phyloP scores from a whole-genome alignment of 2,888 invertebrate genomes.

The Lumbricus terrestris region DNA sequence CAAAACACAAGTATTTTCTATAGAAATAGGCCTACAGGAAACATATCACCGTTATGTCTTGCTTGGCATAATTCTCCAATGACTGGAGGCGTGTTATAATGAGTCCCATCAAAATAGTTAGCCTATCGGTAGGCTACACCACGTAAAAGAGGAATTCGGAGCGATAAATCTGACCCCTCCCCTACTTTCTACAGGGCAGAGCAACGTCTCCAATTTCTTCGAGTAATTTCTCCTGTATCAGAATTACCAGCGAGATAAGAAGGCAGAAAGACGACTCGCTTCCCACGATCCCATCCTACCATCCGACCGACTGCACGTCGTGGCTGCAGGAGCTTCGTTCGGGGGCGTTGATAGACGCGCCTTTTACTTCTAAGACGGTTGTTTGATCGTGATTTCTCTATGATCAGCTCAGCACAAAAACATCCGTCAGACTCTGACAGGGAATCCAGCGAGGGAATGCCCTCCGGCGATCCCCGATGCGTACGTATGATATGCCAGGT shows the following conservation, averaged over 20 bases:
- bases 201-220: no score
- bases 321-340: not conserved
- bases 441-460: not conserved
- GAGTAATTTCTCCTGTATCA: not conserved
- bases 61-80: no score
- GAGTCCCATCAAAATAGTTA: no score
- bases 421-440: not conserved
- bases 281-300: not conserved
- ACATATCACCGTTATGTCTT: no score
- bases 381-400: not conserved
- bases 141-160: no score
- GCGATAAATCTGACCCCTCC: no score
- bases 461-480: not conserved
- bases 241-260: not conserved
- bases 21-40: no score
- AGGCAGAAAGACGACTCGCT: not conserved
- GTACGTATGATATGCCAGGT: not conserved
- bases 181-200: no score
- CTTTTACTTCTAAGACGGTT: not conserved
- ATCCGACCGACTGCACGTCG: not conserved
- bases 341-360: not conserved
- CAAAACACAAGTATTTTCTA: no score
- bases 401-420: not conserved
- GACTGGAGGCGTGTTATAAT: no score
- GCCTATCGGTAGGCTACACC: no score